Percentiles rank a stretch among this genome's conserved stretches.
These are phyloP conservation scores for Antheraea yamamai DNA, from an alignment of 2,888 invertebrate species.

Conservation along the genomic window DNA sequence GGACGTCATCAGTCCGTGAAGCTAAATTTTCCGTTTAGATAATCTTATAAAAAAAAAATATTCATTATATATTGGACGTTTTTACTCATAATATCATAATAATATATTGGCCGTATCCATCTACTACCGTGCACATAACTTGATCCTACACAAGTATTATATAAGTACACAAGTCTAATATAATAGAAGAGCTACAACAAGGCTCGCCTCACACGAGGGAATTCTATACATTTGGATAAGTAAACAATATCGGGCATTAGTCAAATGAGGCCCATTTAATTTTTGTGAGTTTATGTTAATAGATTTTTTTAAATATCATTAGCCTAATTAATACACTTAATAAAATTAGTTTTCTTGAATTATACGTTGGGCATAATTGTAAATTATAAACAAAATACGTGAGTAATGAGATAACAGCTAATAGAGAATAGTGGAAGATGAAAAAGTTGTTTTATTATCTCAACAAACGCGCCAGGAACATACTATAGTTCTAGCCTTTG, in stretches of 20 bases:
- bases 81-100: background rate
- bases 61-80: too few relatives aligned
- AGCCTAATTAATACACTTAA: background rate
- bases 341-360: background rate
- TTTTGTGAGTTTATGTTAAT: background rate
- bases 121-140: background rate
- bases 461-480: too few relatives aligned
- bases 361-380: too few relatives aligned
- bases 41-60: background rate
- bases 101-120: background rate
- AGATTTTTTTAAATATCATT: background rate
- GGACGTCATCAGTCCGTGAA: background rate
- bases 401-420: too few relatives aligned
- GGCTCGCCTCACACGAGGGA: background rate
- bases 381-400: too few relatives aligned
- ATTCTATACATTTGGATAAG: background rate
- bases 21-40: background rate
- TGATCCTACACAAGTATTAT: background rate
- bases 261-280: constrained; percentile 1
- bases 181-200: background rate
- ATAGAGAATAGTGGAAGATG: too few relatives aligned
- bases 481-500: too few relatives aligned
- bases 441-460: too few relatives aligned
- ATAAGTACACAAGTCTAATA: background rate
- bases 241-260: background rate